Evolutionary conservation across 2,113 vertebrate species (phyloP), one percentile per base, ranked within the genome.

Genomic region (Alectura lathami): DNA sequence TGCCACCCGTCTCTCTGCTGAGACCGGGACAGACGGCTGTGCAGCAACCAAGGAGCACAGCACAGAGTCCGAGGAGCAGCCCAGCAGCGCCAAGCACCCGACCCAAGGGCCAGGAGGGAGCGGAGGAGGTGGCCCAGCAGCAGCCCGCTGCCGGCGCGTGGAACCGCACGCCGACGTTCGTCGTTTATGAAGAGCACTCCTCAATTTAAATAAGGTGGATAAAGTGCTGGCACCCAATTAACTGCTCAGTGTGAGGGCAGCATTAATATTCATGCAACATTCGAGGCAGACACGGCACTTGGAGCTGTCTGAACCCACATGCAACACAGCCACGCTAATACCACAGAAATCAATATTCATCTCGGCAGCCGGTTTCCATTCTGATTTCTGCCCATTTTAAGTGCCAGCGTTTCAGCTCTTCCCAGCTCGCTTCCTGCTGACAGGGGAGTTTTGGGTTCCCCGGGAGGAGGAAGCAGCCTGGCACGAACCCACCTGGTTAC

Each of bases 211-310:
- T 27, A 20, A 83, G 88, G 78, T 70, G 60, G 51, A 36, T 88
- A 64, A 70, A 73, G 34, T 17, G 78, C 90, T 64, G 69, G 91
- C 69, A 86, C 62, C 86, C 89, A 95, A 94, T 94, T 96, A 96
- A 84, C 93, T 57, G 67, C 80, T 82, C 88, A 26, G 89, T 21
- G 67, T 76, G 74, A 67, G 47, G 86, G 69, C 1, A 2, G 48
- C 29, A 74, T 96, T 74, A 88, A 93, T 91, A 94, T 93, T 86
- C 62, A 95, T 56, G 43, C 75, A 76, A 66, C 29, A 80, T 30
- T 67, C 29, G n/a, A 83, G 92, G 74, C 32, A 73, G 70, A 64
- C 26, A 2, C 6, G 36, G 47, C 80, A 83, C 73, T 62, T 51
- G 48, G 48, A 34, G 45, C n/a, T 62, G 36, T 17, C 63, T 51